A percentile compares a stretch with the other conserved stretches of the same genome.
Evolutionary conservation across 2,797 vertebrate species (phyloP).

Genomic region (Anas bernieri): DNA sequence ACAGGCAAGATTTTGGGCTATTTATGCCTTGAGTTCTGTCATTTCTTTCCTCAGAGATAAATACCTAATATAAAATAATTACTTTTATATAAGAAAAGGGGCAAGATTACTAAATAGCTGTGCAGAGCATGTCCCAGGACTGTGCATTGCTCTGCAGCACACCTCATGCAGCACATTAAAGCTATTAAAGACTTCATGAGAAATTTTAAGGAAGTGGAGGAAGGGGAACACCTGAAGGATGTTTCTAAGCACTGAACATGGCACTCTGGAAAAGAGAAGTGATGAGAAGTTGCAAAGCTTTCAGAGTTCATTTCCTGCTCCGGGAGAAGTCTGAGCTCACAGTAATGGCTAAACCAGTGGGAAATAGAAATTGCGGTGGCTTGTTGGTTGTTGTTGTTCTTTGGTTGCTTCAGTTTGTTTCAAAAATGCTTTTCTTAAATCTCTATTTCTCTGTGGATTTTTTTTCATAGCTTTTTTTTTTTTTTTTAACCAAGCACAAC

Average conservation of each 20-base stretch:
- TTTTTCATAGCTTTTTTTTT: too few relatives aligned
- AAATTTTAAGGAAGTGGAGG: neutral
- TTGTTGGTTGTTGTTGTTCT: neutral
- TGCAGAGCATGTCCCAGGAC: rapidly evolving
- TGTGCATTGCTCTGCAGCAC: neutral
- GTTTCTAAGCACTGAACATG: rapidly evolving
- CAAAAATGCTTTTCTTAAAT: neutral
- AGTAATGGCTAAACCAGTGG: neutral
- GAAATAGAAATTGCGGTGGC: neutral
- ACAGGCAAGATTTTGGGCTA: neutral
- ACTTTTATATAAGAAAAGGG: neutral
- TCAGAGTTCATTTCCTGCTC: neutral
- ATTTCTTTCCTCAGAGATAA: neutral
- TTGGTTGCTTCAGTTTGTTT: neutral
- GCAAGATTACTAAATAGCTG: neutral
- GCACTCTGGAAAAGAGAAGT: neutral
- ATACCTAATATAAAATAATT: neutral
- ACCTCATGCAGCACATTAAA: neutral
- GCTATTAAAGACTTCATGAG: neutral
- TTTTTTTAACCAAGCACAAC: neutral
- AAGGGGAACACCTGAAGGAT: rapidly evolving
- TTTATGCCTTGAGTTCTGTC: rapidly evolving
- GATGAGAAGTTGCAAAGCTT: neutral
- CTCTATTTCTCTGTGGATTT: neutral
- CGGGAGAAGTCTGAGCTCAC: neutral